phyloP scores from a whole-genome alignment of 2,797 vertebrate genomes.

The Arrhamphus sclerolepis region DNA sequence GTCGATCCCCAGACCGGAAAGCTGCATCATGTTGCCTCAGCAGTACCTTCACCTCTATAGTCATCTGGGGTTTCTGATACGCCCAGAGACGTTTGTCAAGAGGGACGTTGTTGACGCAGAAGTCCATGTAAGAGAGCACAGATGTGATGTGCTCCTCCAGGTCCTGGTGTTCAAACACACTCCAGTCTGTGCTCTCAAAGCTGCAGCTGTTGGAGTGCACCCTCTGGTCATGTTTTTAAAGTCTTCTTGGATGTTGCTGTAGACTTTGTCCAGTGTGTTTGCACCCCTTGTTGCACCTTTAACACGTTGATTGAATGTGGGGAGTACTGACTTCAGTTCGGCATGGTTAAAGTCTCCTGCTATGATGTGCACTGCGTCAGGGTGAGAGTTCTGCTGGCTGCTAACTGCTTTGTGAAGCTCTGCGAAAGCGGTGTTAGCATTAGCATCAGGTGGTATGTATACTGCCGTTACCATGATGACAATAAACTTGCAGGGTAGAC shows the following conservation, averaged over 20 bases:
- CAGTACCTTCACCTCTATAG: too few relatives aligned
- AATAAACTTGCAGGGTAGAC: neutral
- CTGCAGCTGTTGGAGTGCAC: too few relatives aligned
- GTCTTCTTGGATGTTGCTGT: neutral
- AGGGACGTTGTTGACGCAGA: neutral
- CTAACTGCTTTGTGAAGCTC: neutral
- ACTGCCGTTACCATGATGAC: neutral
- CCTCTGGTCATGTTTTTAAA: neutral
- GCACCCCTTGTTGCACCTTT: neutral
- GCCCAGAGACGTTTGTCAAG: neutral
- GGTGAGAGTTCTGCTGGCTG: neutral
- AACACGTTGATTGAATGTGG: neutral
- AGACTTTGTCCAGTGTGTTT: neutral
- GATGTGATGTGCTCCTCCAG: neutral
- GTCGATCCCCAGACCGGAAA: too few relatives aligned
- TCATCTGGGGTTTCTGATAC: neutral
- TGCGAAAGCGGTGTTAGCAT: neutral
- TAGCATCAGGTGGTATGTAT: neutral
- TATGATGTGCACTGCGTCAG: neutral
- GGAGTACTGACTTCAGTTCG: neutral
- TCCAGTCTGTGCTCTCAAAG: too few relatives aligned
- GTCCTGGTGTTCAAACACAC: slow-evolving; percentile 1
- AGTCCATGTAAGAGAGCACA: neutral
- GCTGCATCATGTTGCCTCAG: too few relatives aligned
- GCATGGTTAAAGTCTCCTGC: neutral